Base-by-base conservation (phyloP, 1,140 invertebrate species). In the Diploscapter pachys region DNA sequence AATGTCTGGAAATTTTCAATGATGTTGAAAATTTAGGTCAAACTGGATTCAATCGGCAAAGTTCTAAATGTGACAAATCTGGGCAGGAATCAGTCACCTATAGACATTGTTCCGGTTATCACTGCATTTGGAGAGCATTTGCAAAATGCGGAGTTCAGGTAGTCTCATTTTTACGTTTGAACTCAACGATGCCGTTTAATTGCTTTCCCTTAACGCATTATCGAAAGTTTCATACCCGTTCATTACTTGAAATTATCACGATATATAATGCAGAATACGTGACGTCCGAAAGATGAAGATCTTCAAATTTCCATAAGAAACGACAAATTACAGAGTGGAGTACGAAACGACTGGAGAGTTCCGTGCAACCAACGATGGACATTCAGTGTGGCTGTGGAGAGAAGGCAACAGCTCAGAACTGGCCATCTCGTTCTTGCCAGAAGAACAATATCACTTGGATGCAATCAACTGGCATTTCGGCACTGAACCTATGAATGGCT, bases 401-500 rank as follows among this genome's bases (percentile, higher is more conserved):
- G 31, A 31, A 31, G 31, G 73, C 48, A 74, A 74, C 53, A 65
- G 64, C 64, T 69, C 65, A 63, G 73, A 74, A 56, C 51, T 74
- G 65, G 73, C 67, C 31, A 73, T 79, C 59, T 84, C 82, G 2
- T 81, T 84, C 63, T 51, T 84, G 4, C 78, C 83, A n/a, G 84
- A 80, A 31, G 83, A 84, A 65, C 78, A 84, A 67, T 84, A 73
- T 70, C 83, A 84, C 72, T 71, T 84, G 64, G 82, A 84, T 50
- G 69, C 72, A n/a, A 76, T 84, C 54, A 79, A 80, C 65, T 80
- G 84, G 52, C 83, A 84, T 66, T 84, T 80, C 75, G 82, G 82
- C 53, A 83, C 80, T 51, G 83, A 85, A 59, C 82, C 82, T 13
- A 85, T 85, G 83, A 85, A 85, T 61, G 83, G 83, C n/a, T 75